These are phyloP conservation scores for Hyles lineata DNA, from an alignment of 2,888 invertebrate genomes.

Conservation along the genomic window DNA sequence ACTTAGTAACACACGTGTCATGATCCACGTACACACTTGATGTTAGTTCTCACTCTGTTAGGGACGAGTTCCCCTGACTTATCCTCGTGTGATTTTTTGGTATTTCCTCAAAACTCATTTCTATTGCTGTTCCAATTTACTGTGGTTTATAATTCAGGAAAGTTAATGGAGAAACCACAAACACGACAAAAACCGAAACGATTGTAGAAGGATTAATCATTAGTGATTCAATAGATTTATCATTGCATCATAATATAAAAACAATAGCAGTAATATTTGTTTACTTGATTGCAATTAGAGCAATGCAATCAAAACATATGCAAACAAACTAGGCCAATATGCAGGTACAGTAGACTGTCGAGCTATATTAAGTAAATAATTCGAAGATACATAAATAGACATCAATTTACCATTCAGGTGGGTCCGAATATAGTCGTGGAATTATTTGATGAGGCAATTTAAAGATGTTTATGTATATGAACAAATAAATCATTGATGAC, in stretches of 20 bases:
- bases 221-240: background rate
- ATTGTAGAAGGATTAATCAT: too few relatives aligned
- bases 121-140: background rate
- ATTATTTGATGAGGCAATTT: background rate
- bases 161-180: background rate
- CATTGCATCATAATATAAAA: background rate
- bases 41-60: background rate
- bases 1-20: background rate
- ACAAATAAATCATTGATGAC: background rate
- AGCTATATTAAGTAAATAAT: background rate
- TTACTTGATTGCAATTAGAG: slow-evolving; percentile 13
- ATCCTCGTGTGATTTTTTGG: slow-evolving; percentile 4
- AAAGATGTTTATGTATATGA: background rate
- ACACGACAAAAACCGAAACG: background rate
- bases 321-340: background rate
- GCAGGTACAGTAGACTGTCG: background rate
- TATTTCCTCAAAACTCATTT: background rate
- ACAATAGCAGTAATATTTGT: background rate
- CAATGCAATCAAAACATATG: background rate
- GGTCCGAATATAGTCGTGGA: background rate
- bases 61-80: background rate
- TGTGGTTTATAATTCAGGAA: background rate
- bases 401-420: slow-evolving; percentile 1
- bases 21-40: background rate
- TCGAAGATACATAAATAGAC: background rate